Conservation (phyloP, 2,113 vertebrate species). For the Collichthys lucidus region DNA sequence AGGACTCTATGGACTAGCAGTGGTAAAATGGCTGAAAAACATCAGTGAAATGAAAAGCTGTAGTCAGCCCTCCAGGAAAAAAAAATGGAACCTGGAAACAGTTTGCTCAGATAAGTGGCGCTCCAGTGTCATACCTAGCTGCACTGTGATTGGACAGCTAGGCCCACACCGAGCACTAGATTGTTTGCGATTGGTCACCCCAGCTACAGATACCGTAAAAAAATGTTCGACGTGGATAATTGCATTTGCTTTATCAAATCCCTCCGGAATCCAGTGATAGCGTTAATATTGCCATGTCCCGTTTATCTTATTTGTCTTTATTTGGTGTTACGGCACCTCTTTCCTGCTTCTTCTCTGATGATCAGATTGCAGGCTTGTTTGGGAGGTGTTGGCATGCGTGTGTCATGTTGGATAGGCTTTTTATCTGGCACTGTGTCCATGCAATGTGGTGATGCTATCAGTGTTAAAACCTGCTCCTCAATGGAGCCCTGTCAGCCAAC, state of each 20-base stretch:
- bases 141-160: constrained; percentile 33
- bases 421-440: constrained; percentile 80
- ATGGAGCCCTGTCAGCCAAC: constrained; percentile 82
- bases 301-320: constrained; percentile 80
- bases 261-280: constrained; percentile 57
- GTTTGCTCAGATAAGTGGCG: constrained; percentile 47
- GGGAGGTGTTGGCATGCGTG: constrained; percentile 72
- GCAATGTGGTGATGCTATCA: constrained; percentile 82
- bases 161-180: neutral
- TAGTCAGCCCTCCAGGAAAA: constrained; percentile 22
- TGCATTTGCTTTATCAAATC: constrained; percentile 68
- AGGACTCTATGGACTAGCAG: constrained; percentile 53
- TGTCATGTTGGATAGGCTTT: constrained; percentile 78
- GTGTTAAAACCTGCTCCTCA: constrained; percentile 76
- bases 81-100: constrained; percentile 57
- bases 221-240: constrained; percentile 50
- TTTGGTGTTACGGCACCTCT: constrained; percentile 69
- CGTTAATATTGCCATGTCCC: constrained; percentile 57
- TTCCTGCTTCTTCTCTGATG: constrained; percentile 56
- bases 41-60: constrained; percentile 53
- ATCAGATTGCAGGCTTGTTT: constrained; percentile 78
- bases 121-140: constrained; percentile 39
- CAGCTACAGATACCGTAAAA: constrained; percentile 22
- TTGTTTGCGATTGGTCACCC: constrained; percentile 49
- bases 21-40: constrained; percentile 64